These are phyloP conservation scores for Hipparchia sbordonii DNA, from an alignment of 2,888 invertebrate species.

Conservation along the genomic window DNA sequence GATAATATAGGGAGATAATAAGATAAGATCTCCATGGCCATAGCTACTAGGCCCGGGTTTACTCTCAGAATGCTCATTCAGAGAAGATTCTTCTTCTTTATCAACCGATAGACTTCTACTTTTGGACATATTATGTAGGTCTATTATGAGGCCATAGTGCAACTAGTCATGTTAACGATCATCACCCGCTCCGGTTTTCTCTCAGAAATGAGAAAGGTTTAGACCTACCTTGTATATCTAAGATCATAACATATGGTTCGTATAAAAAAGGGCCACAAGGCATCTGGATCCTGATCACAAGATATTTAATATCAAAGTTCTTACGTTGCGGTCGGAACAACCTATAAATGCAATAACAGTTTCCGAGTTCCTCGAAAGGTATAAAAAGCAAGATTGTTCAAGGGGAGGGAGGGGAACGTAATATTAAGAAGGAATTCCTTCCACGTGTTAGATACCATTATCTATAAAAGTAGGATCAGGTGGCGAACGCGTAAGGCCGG, in stretches of 20 bases:
- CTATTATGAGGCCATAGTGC: too few species aligned
- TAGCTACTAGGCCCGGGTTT: too few species aligned
- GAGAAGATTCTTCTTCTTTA: too few species aligned
- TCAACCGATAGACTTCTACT: too few species aligned
- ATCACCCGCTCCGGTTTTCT: too few species aligned
- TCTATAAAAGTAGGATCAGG: conserved; percentile 51
- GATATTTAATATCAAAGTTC: conserved; percentile 26
- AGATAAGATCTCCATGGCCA: too few species aligned
- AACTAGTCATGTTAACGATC: too few species aligned
- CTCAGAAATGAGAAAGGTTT: too few species aligned
- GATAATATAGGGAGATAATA: too few species aligned
- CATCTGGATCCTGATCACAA: conserved; percentile 6
- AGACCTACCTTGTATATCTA: too few species aligned
- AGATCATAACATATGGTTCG: background rate
- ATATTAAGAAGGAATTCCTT: conserved; percentile 19
- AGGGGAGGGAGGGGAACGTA: conserved; percentile 9
- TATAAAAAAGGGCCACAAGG: background rate
- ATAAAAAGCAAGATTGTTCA: background rate
- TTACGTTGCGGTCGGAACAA: conserved; percentile 20
- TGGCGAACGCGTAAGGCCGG: conserved; percentile 56
- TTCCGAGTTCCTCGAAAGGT: conserved; percentile 7
- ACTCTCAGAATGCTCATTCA: too few species aligned
- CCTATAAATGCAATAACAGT: background rate
- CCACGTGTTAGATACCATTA: conserved; percentile 22
- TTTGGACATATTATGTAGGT: too few species aligned